Percentiles rank a stretch among this genome's conserved stretches.
These are phyloP conservation scores for Leucopternis melanops DNA, from an alignment of 2,113 vertebrate genomes.

Conservation along the genomic window DNA sequence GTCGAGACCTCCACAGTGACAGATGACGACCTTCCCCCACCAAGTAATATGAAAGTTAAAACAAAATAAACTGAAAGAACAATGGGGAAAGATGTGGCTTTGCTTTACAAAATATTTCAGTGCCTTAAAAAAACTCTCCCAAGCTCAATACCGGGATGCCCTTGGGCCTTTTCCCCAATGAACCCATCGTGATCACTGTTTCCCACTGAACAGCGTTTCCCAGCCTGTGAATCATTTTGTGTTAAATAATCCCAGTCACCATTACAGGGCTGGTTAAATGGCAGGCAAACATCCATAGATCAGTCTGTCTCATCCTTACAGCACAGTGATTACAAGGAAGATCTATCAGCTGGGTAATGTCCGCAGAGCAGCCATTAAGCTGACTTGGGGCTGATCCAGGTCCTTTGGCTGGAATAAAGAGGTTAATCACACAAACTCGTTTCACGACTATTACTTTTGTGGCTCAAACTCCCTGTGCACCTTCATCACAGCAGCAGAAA, in stretches of 20 bases:
- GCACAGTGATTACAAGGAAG: not conserved
- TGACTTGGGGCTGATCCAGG: not conserved
- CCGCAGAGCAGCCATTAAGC: not conserved
- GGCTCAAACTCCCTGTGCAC: not conserved
- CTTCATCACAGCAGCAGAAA: not conserved
- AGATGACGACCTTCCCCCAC: not conserved
- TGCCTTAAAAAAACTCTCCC: not conserved
- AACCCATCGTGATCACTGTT: rapidly evolving
- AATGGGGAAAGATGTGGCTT: not conserved
- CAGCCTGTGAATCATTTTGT: not conserved
- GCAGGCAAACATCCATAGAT: not conserved
- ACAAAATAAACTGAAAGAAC: not conserved
- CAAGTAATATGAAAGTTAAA: not conserved
- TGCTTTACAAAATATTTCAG: not conserved
- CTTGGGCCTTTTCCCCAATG: not conserved
- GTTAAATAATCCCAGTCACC: not conserved
- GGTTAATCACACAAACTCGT: constrained; percentile 12
- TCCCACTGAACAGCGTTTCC: not conserved
- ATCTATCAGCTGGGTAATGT: not conserved
- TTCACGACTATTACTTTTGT: not conserved
- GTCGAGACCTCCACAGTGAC: not conserved
- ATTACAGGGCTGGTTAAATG: not conserved
- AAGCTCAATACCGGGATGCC: not conserved
- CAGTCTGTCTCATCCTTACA: not conserved
- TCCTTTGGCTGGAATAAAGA: not conserved